These are phyloP conservation scores for Cyprinus carpio DNA, from an alignment of 2,113 vertebrate species.

Conservation along the genomic window DNA sequence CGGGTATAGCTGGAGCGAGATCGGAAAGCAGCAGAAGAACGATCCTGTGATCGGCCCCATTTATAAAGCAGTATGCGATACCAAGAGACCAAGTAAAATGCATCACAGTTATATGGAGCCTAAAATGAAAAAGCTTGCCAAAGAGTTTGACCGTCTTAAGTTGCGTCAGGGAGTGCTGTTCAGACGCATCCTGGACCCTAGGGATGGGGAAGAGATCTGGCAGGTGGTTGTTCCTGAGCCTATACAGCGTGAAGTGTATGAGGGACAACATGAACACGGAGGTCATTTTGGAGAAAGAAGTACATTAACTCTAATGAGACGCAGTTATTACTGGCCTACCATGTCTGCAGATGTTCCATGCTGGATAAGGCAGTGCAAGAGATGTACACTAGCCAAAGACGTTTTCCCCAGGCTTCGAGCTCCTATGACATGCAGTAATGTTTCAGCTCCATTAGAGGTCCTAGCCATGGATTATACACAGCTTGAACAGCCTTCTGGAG, in stretches of 20 bases:
- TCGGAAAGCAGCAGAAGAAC: not conserved
- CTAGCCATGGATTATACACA: no score
- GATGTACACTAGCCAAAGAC: not conserved
- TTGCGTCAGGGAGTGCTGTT: not conserved
- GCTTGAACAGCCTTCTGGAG: no score
- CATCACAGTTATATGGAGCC: not conserved
- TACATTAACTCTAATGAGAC: not conserved
- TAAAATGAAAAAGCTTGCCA: conserved; percentile 17
- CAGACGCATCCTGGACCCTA: not conserved
- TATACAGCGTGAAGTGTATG: not conserved
- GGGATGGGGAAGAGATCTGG: not conserved
- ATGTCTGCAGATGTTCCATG: not conserved
- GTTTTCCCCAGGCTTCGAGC: no score
- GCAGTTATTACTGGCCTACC: not conserved
- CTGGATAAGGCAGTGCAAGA: not conserved
- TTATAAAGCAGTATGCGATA: not conserved
- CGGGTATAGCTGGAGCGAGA: no score
- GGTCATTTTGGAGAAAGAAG: not conserved
- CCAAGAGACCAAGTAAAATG: no score
- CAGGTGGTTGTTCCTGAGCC: not conserved
- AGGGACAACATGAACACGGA: not conserved
- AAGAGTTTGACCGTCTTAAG: not conserved
- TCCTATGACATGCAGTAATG: no score
- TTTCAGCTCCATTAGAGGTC: no score
- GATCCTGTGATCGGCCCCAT: conserved; percentile 20